A percentile compares a stretch with the other conserved stretches of the same genome.
Conservation (phyloP, 2,797 vertebrate species). For the Alca torda region DNA sequence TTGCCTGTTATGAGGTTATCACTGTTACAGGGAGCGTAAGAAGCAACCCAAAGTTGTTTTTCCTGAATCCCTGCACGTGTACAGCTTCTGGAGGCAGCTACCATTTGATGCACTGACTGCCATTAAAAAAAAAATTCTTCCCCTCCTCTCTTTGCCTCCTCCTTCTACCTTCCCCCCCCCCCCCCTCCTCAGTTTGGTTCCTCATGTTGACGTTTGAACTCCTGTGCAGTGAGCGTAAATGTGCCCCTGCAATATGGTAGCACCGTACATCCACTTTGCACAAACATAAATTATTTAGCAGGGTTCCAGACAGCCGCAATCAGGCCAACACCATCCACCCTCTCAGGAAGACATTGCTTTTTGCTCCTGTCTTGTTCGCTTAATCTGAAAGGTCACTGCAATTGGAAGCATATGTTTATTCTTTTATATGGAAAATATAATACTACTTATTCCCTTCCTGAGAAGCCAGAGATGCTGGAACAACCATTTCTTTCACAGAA, state of each 20-base stretch:
- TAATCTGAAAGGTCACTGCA: neutral
- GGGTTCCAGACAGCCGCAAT: neutral
- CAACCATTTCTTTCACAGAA: neutral
- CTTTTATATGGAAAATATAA: slow-evolving; percentile 16
- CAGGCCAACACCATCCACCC: neutral
- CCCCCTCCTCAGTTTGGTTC: neutral
- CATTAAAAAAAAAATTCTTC: neutral
- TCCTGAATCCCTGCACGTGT: neutral
- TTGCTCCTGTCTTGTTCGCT: neutral
- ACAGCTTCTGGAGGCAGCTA: neutral
- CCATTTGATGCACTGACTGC: neutral
- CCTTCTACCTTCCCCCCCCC: accelerated
- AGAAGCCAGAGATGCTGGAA: slow-evolving; percentile 2
- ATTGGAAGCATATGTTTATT: neutral
- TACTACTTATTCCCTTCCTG: neutral
- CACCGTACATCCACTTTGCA: neutral
- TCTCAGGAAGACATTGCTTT: neutral
- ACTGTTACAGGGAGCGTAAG: neutral
- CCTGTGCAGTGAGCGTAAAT: neutral
- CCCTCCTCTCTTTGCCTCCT: neutral
- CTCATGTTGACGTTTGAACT: neutral
- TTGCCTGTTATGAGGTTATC: neutral
- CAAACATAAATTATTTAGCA: slow-evolving; percentile 3
- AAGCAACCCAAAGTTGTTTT: neutral
- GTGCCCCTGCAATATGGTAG: neutral